phyloP scores from a whole-genome alignment of 1,140 invertebrate genomes.

The Drepana arcuata region DNA sequence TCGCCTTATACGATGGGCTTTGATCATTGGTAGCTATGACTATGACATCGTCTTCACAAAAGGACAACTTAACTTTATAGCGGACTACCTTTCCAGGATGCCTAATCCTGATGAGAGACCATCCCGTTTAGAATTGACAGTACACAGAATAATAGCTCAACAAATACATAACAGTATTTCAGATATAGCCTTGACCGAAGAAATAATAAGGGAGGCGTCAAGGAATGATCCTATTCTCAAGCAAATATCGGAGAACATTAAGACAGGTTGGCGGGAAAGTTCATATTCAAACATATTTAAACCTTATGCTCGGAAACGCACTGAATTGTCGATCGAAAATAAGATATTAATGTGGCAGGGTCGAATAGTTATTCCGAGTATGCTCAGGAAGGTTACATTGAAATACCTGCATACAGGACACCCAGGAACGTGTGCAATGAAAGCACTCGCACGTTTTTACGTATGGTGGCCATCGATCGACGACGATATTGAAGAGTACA shows the following conservation, averaged over 20 bases:
- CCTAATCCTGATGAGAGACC: slow-evolving; percentile 1
- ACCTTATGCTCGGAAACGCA: too few species aligned
- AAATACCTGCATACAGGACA: slow-evolving; percentile 33
- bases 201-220: slow-evolving; percentile 5
- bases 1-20: slow-evolving; percentile 1
- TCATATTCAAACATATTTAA: too few species aligned
- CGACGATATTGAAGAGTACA: slow-evolving; percentile 4
- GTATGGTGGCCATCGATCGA: slow-evolving; percentile 28
- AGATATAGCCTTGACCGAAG: too few species aligned
- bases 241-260: slow-evolving; percentile 15
- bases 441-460: slow-evolving; percentile 35
- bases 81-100: neutral
- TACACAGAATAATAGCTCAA: too few species aligned
- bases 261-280: slow-evolving; percentile 21
- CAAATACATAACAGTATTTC: too few species aligned
- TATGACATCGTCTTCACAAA: slow-evolving; percentile 3
- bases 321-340: neutral
- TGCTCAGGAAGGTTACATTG: slow-evolving; percentile 17
- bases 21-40: slow-evolving; percentile 6
- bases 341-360: slow-evolving; percentile 26
- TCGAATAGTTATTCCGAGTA: slow-evolving; percentile 23
- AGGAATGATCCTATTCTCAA: slow-evolving; percentile 13
- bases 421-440: slow-evolving; percentile 30
- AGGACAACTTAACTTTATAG: neutral
- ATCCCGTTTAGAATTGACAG: too few species aligned